Conservation (phyloP, 2,797 vertebrate species). For the Lepilemur ruficaudatus region DNA sequence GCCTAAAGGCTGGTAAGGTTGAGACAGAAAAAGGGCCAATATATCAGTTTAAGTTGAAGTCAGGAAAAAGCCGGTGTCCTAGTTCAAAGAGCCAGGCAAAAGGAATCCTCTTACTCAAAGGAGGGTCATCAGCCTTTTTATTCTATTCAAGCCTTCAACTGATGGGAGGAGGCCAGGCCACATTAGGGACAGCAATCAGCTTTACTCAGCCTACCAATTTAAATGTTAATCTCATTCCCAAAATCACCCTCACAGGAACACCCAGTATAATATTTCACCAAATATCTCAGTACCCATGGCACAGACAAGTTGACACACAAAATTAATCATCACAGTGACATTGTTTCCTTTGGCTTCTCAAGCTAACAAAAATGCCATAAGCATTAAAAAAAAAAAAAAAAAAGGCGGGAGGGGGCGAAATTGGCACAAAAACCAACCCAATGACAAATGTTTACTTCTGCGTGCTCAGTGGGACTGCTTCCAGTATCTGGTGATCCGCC, state of each 20-base stretch:
- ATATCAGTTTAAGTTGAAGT: background rate
- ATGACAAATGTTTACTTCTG: background rate
- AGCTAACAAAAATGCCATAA: background rate
- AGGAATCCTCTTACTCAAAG: background rate
- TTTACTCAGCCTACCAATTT: background rate
- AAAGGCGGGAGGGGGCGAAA: too few species aligned
- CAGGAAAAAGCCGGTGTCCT: background rate
- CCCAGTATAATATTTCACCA: background rate
- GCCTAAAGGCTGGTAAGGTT: too few species aligned
- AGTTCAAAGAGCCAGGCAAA: background rate
- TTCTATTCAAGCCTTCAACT: background rate
- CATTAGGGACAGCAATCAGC: background rate
- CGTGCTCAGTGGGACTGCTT: background rate
- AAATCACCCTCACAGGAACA: background rate
- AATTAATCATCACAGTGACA: background rate
- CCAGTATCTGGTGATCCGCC: background rate
- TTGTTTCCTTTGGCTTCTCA: background rate
- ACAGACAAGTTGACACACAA: background rate
- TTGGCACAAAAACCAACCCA: background rate
- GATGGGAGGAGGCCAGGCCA: background rate
- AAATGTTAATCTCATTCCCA: background rate
- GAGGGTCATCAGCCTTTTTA: background rate
- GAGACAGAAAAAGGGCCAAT: background rate
- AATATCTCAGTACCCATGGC: background rate
- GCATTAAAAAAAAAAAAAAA: background rate